A percentile compares a stretch with the other conserved stretches of the same genome.
These are phyloP conservation scores for Oconnorella tubifera DNA, from an alignment of 2,888 invertebrate genomes.

Conservation along the genomic window DNA sequence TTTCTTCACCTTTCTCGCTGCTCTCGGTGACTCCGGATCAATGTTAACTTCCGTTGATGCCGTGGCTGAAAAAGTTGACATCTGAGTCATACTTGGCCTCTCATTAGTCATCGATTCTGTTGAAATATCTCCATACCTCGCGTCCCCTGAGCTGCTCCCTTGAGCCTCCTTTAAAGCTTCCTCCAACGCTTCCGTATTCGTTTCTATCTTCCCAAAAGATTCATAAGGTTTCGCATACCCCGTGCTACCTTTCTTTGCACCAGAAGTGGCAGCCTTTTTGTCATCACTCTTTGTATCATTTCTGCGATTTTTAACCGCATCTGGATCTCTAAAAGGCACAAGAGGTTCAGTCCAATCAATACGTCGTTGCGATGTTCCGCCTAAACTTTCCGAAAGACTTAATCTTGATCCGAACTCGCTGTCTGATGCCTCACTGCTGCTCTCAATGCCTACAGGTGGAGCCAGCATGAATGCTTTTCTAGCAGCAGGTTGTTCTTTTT, in stretches of 20 bases:
- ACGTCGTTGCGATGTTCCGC: slow-evolving; percentile 1
- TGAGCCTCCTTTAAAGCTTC: slow-evolving; percentile 25
- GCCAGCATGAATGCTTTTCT: slow-evolving; percentile 32
- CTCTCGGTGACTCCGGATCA: background rate
- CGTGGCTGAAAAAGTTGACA: slow-evolving; percentile 12
- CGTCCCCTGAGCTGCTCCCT: background rate
- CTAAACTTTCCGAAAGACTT: slow-evolving; percentile 15
- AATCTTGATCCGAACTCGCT: slow-evolving; percentile 26
- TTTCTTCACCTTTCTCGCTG: no score
- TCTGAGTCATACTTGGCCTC: background rate
- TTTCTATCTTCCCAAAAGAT: slow-evolving; percentile 36
- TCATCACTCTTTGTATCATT: background rate
- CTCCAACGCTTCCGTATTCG: slow-evolving; percentile 32
- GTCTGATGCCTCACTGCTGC: slow-evolving; percentile 36
- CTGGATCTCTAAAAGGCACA: background rate
- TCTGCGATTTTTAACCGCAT: background rate
- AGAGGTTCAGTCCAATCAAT: slow-evolving; percentile 15
- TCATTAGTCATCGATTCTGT: background rate
- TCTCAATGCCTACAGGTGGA: slow-evolving; percentile 33
- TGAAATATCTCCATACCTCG: background rate
- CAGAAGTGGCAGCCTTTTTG: background rate
- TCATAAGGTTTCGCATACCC: slow-evolving; percentile 35
- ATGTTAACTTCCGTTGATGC: slow-evolving; percentile 15
- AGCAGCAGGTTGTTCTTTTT: slow-evolving; percentile 23
- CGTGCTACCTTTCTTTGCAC: slow-evolving; percentile 17